Conservation (phyloP, 2,888 invertebrate genomes). For the Conus canariensis region DNA sequence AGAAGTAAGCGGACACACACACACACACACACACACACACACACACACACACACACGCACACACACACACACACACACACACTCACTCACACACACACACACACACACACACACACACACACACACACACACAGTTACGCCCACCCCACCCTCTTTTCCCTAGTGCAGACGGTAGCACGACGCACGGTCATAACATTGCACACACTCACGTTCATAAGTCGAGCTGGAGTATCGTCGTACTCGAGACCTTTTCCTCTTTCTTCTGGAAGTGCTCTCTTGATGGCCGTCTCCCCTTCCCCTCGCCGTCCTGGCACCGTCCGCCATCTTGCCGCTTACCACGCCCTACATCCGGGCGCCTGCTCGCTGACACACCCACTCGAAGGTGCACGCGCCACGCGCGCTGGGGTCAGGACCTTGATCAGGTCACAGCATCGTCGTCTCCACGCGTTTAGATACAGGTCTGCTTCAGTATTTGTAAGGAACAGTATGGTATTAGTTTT, state of each 20-base stretch:
- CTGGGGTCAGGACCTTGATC: constrained; percentile 28
- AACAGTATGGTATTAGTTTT: no score
- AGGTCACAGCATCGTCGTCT: not conserved
- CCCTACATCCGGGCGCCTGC: constrained; percentile 56
- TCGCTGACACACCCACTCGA: constrained; percentile 57
- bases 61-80: not conserved
- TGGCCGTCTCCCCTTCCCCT: constrained; percentile 5
- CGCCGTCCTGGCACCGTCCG: constrained; percentile 45
- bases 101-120: not conserved
- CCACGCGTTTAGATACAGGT: not conserved
- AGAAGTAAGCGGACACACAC: no score
- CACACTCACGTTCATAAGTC: constrained; percentile 22
- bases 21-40: not conserved
- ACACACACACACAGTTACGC: not conserved
- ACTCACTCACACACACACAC: no score
- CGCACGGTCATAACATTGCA: not conserved
- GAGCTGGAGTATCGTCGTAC: constrained; percentile 34
- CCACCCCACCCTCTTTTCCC: constrained; percentile 17
- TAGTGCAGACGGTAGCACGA: no score
- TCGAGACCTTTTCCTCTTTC: constrained; percentile 31
- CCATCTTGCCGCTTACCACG: constrained; percentile 57
- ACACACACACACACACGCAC: not conserved
- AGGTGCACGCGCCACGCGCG: constrained; percentile 37
- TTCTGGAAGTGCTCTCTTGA: constrained; percentile 22
- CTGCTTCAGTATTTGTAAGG: not conserved